These are phyloP conservation scores for Eira barbara DNA, from an alignment of 2,113 vertebrate genomes.

Conservation along the genomic window DNA sequence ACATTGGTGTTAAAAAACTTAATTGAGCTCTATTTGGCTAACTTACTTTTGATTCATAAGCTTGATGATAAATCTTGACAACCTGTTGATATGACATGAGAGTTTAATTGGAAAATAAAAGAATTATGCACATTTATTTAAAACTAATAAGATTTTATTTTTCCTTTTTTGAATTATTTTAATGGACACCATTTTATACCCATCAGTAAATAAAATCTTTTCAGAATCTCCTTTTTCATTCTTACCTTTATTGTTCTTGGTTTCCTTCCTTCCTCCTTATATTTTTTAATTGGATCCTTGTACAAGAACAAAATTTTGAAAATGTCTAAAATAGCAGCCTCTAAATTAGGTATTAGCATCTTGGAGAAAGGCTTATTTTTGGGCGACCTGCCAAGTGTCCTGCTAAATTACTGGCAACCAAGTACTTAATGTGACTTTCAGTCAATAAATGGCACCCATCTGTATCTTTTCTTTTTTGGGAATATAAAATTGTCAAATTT, in stretches of 20 bases:
- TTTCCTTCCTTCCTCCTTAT: neutral
- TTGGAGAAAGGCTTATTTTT: conserved; percentile 26
- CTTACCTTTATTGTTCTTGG: neutral
- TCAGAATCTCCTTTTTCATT: neutral
- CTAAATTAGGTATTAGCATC: neutral
- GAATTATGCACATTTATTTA: conserved; percentile 8
- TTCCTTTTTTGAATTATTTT: conserved; percentile 13
- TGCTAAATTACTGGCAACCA: conserved; percentile 11
- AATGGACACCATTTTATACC: neutral
- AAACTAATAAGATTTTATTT: neutral
- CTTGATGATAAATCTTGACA: conserved; percentile 11
- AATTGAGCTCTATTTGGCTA: neutral
- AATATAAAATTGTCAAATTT: neutral
- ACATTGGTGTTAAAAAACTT: neutral
- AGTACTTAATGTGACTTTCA: neutral
- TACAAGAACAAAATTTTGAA: neutral
- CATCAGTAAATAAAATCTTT: conserved; percentile 22
- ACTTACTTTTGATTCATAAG: conserved; percentile 26
- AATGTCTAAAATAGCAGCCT: conserved; percentile 24
- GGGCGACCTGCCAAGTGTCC: neutral
- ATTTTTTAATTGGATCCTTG: neutral
- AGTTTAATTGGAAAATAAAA: conserved; percentile 21
- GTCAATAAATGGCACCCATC: neutral
- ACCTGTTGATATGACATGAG: neutral
- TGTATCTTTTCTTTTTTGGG: neutral